Conservation (phyloP, 1,140 invertebrate genomes). For the Calephelis nemesis region DNA sequence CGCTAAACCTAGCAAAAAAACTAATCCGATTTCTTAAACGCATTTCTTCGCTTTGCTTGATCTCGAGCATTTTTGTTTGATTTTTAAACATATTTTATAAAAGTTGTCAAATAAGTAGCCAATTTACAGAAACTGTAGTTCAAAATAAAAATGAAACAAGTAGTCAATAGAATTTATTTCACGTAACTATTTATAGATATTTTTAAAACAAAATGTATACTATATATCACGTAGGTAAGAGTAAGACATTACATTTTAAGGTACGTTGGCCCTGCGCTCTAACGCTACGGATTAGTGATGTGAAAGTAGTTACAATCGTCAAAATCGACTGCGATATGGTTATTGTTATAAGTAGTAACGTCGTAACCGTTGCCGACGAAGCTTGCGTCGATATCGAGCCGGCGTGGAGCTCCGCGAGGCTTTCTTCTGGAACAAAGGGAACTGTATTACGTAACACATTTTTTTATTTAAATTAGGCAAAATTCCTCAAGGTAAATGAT, state of each 20-base stretch:
- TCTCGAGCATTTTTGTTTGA: too few relatives aligned
- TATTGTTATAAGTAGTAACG: conserved; percentile 41
- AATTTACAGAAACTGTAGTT: too few relatives aligned
- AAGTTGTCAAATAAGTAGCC: too few relatives aligned
- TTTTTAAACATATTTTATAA: too few relatives aligned
- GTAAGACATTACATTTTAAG: conserved; percentile 42
- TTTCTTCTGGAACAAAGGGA: conserved; percentile 66
- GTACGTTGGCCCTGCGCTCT: conserved; percentile 41
- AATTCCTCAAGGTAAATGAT: too few relatives aligned
- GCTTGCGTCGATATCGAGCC: conserved; percentile 35
- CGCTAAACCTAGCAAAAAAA: too few relatives aligned
- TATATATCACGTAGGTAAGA: conserved; percentile 65
- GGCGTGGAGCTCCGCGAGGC: conserved; percentile 65
- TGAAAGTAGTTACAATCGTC: conserved; percentile 38
- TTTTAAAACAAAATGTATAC: conserved; percentile 49
- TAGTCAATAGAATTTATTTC: conserved; percentile 59
- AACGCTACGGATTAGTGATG: conserved; percentile 35
- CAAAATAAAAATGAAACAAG: background rate
- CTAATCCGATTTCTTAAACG: too few relatives aligned
- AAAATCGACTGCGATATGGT: conserved; percentile 44
- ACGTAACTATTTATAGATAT: conserved; percentile 62
- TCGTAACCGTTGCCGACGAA: conserved; percentile 39
- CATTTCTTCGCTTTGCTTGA: too few relatives aligned
- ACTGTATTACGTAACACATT: background rate
- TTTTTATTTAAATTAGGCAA: too few relatives aligned